Base-by-base conservation (phyloP, 1,140 invertebrate genomes). In the Trichonephila clavata region DNA sequence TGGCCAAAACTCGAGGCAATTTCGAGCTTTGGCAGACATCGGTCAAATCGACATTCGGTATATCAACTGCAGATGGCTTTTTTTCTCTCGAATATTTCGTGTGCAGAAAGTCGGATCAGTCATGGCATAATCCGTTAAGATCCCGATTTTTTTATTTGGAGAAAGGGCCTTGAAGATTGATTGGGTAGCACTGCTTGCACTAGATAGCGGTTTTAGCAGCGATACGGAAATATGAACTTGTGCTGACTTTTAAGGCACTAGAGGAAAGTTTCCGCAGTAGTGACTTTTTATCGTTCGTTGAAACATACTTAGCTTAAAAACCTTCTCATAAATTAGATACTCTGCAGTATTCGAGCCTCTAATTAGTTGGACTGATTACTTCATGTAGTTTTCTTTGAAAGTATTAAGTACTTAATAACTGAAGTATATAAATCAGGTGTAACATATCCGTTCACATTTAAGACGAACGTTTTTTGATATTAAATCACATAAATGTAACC, bases 131-230 rank as follows among this genome's bases (percentile, higher is more conserved):
- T 87, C 86, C 86, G 86, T 61, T 65, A 87, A 87, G 86, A 87
- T 65, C 20, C 86, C 14, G 61, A 43, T 87, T 87, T 39, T 39
- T 87, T 60, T 87, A 63, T 87, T 87, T 87, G 86, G 59, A 24
- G 86, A 87, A 63, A 60, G n/a, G 83, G 16, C 24, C 61, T n/a
- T 13, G 27, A 87, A 87, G 86, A 87, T 65, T 87, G 86, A 87
- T 87, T 87, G 86, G 86, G 8, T n/a, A 24, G 39, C 61, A 20
- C 60, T 87, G 86, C 86, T 87, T 87, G 65, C 86, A n/a, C 86
- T 65, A 87, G 86, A 87, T 87, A 87, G 57, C 65, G 86, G 86
- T 60, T 87, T 84, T 63, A 63, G 32, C 57, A 43, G 7, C 43
- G 86, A 87, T 87, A 87, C 20, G 86, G 59, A 87, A 43, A 60